These are phyloP conservation scores for Oophaga pumilio DNA, from an alignment of 2,113 vertebrate species.

Conservation along the genomic window DNA sequence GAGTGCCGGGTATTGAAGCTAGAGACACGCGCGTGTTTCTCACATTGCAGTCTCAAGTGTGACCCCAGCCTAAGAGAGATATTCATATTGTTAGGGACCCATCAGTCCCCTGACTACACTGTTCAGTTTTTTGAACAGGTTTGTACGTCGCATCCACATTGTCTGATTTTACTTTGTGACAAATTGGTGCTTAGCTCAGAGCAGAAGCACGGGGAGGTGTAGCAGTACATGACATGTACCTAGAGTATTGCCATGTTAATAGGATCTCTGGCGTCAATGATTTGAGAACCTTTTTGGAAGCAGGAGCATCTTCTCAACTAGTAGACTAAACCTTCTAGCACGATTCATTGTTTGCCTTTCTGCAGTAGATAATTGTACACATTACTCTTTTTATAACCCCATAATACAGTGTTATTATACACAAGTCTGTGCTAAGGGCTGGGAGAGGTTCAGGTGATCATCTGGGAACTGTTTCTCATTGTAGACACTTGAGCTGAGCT, in stretches of 20 bases:
- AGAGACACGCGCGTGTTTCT: too few relatives aligned
- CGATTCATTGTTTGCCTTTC: not conserved
- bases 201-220: not conserved
- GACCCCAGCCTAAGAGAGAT: too few relatives aligned
- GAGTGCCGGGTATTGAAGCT: too few relatives aligned
- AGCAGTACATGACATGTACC: not conserved
- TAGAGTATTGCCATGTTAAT: not conserved
- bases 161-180: too few relatives aligned
- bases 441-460: slow-evolving; percentile 4
- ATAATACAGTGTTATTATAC: not conserved
- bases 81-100: too few relatives aligned
- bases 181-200: not conserved
- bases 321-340: not conserved
- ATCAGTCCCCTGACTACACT: too few relatives aligned
- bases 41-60: too few relatives aligned
- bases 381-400: slow-evolving; percentile 1
- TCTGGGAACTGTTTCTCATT: slow-evolving; percentile 27
- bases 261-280: not conserved
- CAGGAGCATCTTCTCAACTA: not conserved
- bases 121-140: too few relatives aligned
- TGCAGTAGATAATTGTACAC: not conserved
- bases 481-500: not conserved
- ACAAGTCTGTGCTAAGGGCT: not conserved
- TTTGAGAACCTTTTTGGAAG: not conserved
- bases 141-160: not conserved